Base-by-base conservation (phyloP, 2,113 vertebrate species). In the Anhinga rufa region DNA sequence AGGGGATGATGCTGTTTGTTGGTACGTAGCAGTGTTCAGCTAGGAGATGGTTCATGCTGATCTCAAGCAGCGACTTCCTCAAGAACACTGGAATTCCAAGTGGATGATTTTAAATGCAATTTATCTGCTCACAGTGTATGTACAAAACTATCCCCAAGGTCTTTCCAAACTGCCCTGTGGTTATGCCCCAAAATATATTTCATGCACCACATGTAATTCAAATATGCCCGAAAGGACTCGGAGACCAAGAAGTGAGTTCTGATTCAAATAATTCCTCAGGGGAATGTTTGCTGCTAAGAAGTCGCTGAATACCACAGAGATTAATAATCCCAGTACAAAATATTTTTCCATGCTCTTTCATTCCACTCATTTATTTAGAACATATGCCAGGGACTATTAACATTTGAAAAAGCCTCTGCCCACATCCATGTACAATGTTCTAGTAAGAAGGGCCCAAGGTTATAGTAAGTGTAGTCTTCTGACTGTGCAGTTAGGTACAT, bases 291-390 rank as follows among this genome's bases (percentile, higher is more conserved):
- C 70, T 93, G 78, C 91, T 86, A 95, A 93, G 72, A 91, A 93
- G 62, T 86, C 26, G 51, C 78, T 85, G 89, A 92, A 96, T 95
- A 91, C 71, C 84, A 83, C 14, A 85, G 75, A 95, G 92, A 95
- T 96, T 95, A 97, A 95, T 93, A 97, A 96, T 95, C 84, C 83
- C 49, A 64, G 75, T 68, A 83, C 31, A 62, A 95, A 94, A 92
- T 90, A 94, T 82, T 96, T 97, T 96, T 94, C 78, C 68, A 75
- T 77, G 62, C 49, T 91, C 74, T 86, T 95, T 95, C 54, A 95
- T 94, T 95, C 70, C 4, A 0, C 71, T 94, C 75, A 74, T 90
- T 97, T 95, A 95, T 95, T 94, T 92, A 85, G 82, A 97, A 95
- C 87, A 86, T 87, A 93, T 86, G 84, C 75, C 89, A 95, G 79